These are phyloP conservation scores for Harpegnathos saltator DNA, from an alignment of 1,140 invertebrate genomes.

Conservation along the genomic window DNA sequence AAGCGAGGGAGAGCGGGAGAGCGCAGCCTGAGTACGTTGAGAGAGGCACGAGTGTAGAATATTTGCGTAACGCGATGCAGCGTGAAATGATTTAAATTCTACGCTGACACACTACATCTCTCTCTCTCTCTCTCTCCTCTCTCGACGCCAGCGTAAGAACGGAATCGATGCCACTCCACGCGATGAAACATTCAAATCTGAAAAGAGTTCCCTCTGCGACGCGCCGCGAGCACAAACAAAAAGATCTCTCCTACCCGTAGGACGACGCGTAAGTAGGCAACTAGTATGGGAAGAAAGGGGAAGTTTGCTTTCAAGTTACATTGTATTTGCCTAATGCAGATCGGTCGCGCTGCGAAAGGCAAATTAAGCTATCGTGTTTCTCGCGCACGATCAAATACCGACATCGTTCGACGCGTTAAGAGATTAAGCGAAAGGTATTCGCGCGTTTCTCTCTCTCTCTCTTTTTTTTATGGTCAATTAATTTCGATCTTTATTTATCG, in stretches of 20 bases:
- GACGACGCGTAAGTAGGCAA: conserved; percentile 23
- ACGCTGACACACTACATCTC: conserved; percentile 31
- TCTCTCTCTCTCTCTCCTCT: conserved; percentile 13
- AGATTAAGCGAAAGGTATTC: not conserved
- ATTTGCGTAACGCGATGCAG: conserved; percentile 49
- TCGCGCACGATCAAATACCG: not conserved
- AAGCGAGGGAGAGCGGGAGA: not conserved
- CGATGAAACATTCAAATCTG: conserved; percentile 56
- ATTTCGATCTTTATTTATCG: conserved; percentile 6
- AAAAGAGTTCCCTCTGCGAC: conserved; percentile 25
- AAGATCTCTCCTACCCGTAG: conserved; percentile 1
- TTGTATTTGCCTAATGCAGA: conserved; percentile 16
- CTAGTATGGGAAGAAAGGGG: not conserved
- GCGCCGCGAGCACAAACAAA: conserved; percentile 34
- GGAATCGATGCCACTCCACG: conserved; percentile 43
- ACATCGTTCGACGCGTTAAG: not conserved
- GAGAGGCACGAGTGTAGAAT: conserved; percentile 39
- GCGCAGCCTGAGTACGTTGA: not conserved
- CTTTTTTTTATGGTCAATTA: no score
- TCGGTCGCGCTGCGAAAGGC: not conserved
- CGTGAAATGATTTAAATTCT: conserved; percentile 58
- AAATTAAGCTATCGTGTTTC: conserved; percentile 18
- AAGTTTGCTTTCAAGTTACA: conserved; percentile 28
- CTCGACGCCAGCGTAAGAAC: conserved; percentile 18
- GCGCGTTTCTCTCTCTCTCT: no score